phyloP scores from a whole-genome alignment of 2,797 vertebrate genomes.

The Acropternis orthonyx region DNA sequence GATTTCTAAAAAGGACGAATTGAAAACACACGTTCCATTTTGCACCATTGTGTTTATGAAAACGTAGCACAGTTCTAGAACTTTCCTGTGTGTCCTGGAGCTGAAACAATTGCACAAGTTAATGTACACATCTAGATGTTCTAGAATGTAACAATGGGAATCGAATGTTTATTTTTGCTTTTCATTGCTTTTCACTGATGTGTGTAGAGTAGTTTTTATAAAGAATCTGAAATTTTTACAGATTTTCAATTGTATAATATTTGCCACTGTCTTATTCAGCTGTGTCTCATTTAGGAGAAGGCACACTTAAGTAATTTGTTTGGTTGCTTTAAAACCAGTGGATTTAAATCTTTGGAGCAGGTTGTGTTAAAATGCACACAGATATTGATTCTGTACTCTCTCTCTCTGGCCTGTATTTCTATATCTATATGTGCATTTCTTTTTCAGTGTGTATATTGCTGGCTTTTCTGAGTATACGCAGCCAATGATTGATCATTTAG shows the following conservation, averaged over 20 bases:
- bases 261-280: neutral
- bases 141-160: neutral
- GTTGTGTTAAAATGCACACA: neutral
- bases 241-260: neutral
- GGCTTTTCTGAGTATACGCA: slow-evolving; percentile 92
- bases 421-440: neutral
- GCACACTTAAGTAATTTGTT: neutral
- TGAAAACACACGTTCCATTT: neutral
- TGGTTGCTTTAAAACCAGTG: neutral
- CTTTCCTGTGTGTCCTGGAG: neutral
- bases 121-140: neutral
- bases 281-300: neutral
- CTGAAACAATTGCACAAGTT: neutral
- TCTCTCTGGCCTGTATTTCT: neutral
- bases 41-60: neutral
- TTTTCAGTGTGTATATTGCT: slow-evolving; percentile 85
- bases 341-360: neutral
- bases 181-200: neutral
- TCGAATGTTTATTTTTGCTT: neutral
- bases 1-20: neutral
- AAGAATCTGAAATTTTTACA: neutral
- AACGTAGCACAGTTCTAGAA: neutral
- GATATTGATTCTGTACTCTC: neutral
- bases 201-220: neutral
- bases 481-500: slow-evolving; percentile 90